These are phyloP conservation scores for Peromyscus eremicus DNA, from an alignment of 2,797 vertebrate species.

Conservation along the genomic window DNA sequence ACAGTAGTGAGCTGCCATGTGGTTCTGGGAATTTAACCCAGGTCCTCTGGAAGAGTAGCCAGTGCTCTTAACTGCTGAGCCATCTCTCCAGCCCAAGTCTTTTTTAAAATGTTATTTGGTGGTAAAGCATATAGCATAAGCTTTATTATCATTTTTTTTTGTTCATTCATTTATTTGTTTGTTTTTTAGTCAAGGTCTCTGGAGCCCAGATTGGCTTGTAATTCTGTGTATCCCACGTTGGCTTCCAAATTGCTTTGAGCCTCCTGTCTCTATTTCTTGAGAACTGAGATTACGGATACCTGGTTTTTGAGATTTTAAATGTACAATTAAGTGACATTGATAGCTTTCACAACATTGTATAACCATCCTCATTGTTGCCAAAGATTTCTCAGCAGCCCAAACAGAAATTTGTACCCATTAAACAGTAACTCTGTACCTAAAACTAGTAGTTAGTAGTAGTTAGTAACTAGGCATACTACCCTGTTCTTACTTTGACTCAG, in stretches of 20 bases:
- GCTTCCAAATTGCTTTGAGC: neutral
- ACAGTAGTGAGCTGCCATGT: neutral
- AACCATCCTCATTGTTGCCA: neutral
- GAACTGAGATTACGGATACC: neutral
- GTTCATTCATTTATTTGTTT: too few species aligned
- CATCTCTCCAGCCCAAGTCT: neutral
- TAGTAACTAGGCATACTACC: neutral
- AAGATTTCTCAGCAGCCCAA: neutral
- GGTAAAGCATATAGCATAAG: neutral
- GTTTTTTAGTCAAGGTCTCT: neutral
- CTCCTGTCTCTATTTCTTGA: neutral
- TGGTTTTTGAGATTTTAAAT: neutral
- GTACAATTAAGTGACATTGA: neutral
- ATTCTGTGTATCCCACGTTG: neutral
- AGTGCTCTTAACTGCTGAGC: neutral
- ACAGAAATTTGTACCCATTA: neutral
- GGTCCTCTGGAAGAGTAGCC: neutral
- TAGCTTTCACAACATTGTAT: neutral
- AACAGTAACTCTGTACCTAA: neutral
- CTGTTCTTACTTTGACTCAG: neutral
- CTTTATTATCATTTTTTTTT: neutral
- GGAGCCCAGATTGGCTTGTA: neutral
- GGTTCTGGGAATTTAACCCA: neutral
- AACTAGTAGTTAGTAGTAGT: too few species aligned
- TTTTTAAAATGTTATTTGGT: neutral